phyloP scores from a whole-genome alignment of 2,888 invertebrate genomes.

The Koerneria pararmatus region DNA sequence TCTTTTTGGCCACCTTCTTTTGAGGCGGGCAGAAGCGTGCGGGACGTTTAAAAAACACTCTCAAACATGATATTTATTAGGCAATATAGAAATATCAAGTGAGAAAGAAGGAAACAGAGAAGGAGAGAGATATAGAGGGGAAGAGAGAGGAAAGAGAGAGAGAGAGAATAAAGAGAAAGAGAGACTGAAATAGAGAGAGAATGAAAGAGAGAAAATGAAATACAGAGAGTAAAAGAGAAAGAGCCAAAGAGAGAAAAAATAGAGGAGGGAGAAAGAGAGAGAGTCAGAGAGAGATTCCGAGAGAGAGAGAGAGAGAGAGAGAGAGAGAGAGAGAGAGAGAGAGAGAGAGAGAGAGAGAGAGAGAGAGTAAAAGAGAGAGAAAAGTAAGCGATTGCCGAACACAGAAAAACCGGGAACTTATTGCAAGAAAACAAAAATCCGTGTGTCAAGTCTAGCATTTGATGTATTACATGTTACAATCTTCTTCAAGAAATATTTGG shows the following conservation, averaged over 20 bases:
- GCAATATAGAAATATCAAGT: background rate
- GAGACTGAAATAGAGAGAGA: constrained; percentile 23
- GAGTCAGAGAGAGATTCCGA: background rate
- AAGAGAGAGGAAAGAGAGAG: too few relatives aligned
- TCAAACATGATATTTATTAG: too few relatives aligned
- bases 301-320: constrained; percentile 1
- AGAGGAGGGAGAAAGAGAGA: background rate
- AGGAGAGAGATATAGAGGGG: constrained; percentile 18
- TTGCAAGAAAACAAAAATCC: constrained; percentile 6
- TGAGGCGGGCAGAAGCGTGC: too few relatives aligned
- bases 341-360: background rate
- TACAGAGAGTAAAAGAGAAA: too few relatives aligned
- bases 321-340: background rate
- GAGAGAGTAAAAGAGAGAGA: background rate
- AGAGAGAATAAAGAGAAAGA: constrained; percentile 18
- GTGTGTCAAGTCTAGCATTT: background rate
- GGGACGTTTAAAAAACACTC: too few relatives aligned
- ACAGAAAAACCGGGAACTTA: background rate
- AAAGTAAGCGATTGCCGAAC: background rate
- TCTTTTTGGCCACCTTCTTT: too few relatives aligned
- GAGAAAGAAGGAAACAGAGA: background rate
- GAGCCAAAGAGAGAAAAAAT: background rate
- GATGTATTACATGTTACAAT: constrained; percentile 2
- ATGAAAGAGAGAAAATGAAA: background rate
- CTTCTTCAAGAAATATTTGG: background rate